Evolutionary conservation across 2,888 invertebrate genomes (phyloP).

Genomic region (Amiota mariae): DNA sequence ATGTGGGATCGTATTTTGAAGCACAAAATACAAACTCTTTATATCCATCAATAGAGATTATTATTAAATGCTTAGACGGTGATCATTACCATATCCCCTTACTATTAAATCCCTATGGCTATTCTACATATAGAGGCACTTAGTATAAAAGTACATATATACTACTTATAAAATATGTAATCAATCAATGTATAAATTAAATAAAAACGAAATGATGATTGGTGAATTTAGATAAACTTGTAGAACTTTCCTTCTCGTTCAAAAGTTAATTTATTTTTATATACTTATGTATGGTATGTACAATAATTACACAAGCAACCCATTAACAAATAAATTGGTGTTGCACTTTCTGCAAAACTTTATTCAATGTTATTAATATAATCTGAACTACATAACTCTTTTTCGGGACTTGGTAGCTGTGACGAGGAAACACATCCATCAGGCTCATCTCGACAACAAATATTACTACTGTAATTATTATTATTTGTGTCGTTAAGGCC

Average conservation of each 20-base stretch:
- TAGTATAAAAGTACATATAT: conserved; percentile 68
- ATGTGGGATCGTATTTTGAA: conserved; percentile 82
- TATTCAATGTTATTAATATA: too few relatives aligned
- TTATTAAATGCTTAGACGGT: conserved; percentile 79
- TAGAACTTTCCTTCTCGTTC: background rate
- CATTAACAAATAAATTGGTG: too few relatives aligned
- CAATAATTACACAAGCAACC: too few relatives aligned
- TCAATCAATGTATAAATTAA: background rate
- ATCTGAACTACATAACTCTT: background rate
- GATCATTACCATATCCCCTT: conserved; percentile 84
- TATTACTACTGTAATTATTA: conserved; percentile 32
- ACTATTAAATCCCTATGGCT: conserved; percentile 83
- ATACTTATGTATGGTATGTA: too few relatives aligned
- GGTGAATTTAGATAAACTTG: background rate
- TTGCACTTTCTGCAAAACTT: too few relatives aligned
- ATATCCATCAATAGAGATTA: conserved; percentile 85
- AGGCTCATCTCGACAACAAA: conserved; percentile 77
- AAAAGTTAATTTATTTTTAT: too few relatives aligned
- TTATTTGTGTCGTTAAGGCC: conserved; percentile 46
- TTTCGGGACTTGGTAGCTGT: background rate
- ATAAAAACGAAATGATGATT: background rate
- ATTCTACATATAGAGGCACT: conserved; percentile 83
- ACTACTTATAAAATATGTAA: background rate
- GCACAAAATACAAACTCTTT: conserved; percentile 77
- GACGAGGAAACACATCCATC: conserved; percentile 80